Evolutionary conservation across 2,797 vertebrate genomes (phyloP).

Genomic region (Acestrorhynchus altus): DNA sequence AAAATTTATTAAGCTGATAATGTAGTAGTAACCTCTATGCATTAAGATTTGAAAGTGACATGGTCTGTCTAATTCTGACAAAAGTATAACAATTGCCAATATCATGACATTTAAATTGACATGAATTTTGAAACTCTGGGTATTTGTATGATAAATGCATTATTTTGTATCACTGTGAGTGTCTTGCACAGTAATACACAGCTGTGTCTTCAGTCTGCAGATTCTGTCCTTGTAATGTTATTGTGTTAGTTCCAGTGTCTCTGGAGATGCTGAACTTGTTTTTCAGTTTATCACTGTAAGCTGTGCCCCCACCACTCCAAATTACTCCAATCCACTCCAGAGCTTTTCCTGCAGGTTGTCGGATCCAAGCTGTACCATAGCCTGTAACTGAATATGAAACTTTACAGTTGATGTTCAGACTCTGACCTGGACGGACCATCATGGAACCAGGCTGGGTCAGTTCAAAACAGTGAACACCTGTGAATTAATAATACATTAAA

Average conservation of each 20-base stretch:
- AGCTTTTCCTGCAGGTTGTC: neutral
- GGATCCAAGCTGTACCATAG: neutral
- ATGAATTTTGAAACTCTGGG: too few relatives aligned
- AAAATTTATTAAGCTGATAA: too few relatives aligned
- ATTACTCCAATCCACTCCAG: neutral
- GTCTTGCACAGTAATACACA: neutral
- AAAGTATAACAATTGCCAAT: too few relatives aligned
- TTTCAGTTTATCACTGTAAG: neutral
- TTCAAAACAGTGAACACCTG: neutral
- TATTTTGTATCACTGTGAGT: conserved; percentile 14
- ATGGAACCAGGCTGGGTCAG: neutral
- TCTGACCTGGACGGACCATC: neutral
- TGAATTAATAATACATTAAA: too few relatives aligned
- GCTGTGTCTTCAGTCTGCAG: neutral
- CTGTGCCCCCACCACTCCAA: too few relatives aligned
- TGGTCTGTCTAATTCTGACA: too few relatives aligned
- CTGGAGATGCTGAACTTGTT: neutral
- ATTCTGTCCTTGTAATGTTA: neutral
- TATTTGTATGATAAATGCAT: conserved; percentile 16
- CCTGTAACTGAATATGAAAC: neutral
- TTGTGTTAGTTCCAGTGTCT: neutral
- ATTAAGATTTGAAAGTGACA: too few relatives aligned
- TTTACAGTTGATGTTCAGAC: neutral
- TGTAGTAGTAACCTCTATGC: too few relatives aligned
- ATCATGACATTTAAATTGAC: too few relatives aligned